Evolutionary conservation across 2,797 vertebrate genomes (phyloP).

Genomic region (Tympanoctomys barrerae): DNA sequence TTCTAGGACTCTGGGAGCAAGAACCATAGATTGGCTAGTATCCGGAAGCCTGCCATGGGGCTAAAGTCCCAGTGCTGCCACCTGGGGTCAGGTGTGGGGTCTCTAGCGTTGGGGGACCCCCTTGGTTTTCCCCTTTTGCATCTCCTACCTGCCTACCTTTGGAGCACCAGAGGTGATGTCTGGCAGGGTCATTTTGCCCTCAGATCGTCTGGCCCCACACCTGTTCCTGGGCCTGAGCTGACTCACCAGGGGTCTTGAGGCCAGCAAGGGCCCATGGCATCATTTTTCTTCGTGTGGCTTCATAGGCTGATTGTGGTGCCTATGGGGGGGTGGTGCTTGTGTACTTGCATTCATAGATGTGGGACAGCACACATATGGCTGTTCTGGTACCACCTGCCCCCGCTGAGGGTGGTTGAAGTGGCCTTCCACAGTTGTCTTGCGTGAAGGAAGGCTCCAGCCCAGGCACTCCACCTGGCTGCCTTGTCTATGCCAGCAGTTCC

Average conservation of each 20-base stretch:
- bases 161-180: neutral
- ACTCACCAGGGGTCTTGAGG: neutral
- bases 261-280: neutral
- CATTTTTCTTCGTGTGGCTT: neutral
- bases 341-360: too few species aligned
- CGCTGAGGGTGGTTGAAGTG: neutral
- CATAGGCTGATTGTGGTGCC: neutral
- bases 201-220: neutral
- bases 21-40: neutral
- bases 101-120: neutral
- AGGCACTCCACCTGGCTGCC: neutral
- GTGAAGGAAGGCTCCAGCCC: neutral
- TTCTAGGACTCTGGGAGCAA: neutral
- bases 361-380: neutral
- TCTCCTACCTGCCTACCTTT: neutral
- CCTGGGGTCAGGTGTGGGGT: neutral
- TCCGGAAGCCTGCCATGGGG: neutral
- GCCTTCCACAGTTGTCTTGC: neutral
- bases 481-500: constrained; percentile 44
- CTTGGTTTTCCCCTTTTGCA: too few species aligned
- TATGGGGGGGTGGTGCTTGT: too few species aligned
- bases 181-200: neutral
- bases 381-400: neutral
- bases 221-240: neutral
- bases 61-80: neutral